Conservation (phyloP, 2,888 invertebrate genomes). For the Steinernema carpocapsae region DNA sequence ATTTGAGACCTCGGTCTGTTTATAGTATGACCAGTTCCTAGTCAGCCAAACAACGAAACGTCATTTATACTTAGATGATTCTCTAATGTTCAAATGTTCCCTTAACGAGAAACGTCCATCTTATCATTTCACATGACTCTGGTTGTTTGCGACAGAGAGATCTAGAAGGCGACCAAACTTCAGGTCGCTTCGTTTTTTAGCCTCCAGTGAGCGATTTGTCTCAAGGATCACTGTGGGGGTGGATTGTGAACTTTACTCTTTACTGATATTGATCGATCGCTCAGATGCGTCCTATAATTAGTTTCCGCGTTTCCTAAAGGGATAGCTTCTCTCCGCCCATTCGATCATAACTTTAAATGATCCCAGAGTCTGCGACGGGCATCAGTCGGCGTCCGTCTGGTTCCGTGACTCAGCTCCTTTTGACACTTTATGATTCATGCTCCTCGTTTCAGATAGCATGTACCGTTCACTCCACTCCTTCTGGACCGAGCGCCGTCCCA, state of each 20-base stretch:
- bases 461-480: not conserved
- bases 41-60: too few species aligned
- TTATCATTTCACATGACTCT: too few species aligned
- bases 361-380: not conserved
- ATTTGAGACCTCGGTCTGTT: too few species aligned
- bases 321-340: not conserved
- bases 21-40: too few species aligned
- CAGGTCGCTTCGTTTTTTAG: not conserved
- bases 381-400: not conserved
- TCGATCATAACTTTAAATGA: not conserved
- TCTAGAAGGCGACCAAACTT: not conserved
- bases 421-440: not conserved
- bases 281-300: not conserved
- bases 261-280: not conserved
- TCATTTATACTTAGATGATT: too few species aligned
- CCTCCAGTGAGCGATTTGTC: not conserved
- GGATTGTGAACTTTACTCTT: not conserved
- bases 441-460: constrained; percentile 5
- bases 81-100: too few species aligned
- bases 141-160: too few species aligned
- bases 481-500: constrained; percentile 12
- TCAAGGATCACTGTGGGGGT: not conserved
- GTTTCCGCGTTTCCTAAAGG: not conserved
- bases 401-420: not conserved
- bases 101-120: too few species aligned